Evolutionary conservation across 2,113 vertebrate species (phyloP), one percentile per base, ranked within the genome.

Genomic region (Scalopus aquaticus): DNA sequence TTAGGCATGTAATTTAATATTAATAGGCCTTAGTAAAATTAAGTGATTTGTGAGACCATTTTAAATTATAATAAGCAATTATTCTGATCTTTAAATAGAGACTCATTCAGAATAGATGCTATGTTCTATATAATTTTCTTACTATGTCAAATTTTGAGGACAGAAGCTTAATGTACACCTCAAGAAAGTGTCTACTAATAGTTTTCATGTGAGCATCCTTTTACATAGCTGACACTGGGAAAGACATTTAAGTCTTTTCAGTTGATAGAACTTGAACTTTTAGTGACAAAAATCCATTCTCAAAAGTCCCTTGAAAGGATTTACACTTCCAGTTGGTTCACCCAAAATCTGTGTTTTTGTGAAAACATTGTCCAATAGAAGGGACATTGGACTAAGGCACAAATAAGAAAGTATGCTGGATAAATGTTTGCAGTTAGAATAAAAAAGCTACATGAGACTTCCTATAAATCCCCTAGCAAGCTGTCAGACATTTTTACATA

Each of bases 71-170:
- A 76, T 64, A 69, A 64, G 26, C 46, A 97, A 78, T 95, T 93
- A 91, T 95, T 81, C 92, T 95, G 15, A 88, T 84, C 88, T 94
- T 95, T 97, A 96, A 89, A 92, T 90, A 95, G 49, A 69, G 58
- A 69, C 67, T 60, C 9, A 83, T 87, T 77, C 20, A 90, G 10
- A 97, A 73, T 35, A 83, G 49, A 72, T 24, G 76, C 37, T 37
- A n/a, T 37, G 32, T 3, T 95, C 35, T 81, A 65, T 77, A 81
- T 87, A 94, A 84, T 93, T 89, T 93, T 92, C 44, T 95, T 91
- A 79, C 51, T 93, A 3, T 88, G 58, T 93, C 85, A 95, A 80
- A 74, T 72, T 92, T 95, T 79, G 37, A 95, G 91, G 83, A 74
- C 64, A 83, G 67, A 93, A 89, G 81, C 8, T 64, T 58, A 93